Evolutionary conservation across 1,140 invertebrate species (phyloP), one percentile per base, ranked within the genome.

Genomic region (Ostrea denselamellosa): DNA sequence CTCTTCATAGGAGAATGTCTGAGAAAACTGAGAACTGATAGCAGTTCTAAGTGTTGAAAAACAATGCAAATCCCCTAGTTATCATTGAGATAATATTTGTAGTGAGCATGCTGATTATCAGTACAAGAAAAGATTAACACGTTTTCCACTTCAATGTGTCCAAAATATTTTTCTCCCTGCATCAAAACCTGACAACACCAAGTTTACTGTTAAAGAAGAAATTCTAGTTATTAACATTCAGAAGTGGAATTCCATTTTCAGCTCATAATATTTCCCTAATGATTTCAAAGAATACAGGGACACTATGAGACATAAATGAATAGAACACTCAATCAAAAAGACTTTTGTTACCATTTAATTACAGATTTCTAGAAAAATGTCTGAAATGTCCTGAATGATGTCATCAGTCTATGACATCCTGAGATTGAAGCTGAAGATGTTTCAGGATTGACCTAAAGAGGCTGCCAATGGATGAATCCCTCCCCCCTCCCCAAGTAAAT

Each of bases 41-140:
- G 68, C 68, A 71, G 12, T 22, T 71, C 28, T 71, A 34, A 71
- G 68, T 71, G 68, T 71, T 71, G 25, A 71, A 71, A 71, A 71
- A 71, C 68, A 71, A 71, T 71, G 22, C 68, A 28, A 71, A 71
- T 71, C 68, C 68, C 68, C 68, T 71, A 28, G 68, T 71, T 71
- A 71, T 71, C 68, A 71, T 25, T 14, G n/a, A 71, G 68, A 71
- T 71, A 71, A 71, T 71, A 71, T 28, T 71, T 71, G 25, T 34
- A 71, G 68, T 25, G 25, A 71, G 28, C 68, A 34, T 71, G 68
- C 68, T 71, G 68, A 71, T 71, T 71, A 71, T 28, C 25, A 28
- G 68, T 25, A 71, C 56, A 62, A 62, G 28, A 25, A 71, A 71
- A 71, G 68, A 71, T 71, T 71, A 71, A 71, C 68, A 28, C 56